phyloP scores from a whole-genome alignment of 37 sponge, comb jelly and placozoan genomes.

The Spongilla lacustris region DNA sequence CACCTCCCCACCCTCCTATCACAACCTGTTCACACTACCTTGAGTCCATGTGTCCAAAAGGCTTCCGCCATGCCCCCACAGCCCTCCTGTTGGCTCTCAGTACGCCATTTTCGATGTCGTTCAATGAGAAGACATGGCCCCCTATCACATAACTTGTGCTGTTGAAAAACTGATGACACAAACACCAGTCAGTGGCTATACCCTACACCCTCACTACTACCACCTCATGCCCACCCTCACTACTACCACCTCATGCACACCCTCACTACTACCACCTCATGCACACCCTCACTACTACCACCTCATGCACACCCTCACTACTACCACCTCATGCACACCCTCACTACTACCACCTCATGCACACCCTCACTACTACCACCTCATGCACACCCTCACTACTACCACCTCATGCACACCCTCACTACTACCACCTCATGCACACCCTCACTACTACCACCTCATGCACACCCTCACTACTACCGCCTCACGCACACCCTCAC shows the following conservation, averaged over 20 bases:
- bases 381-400: no score
- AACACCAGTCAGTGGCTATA: background rate
- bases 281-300: background rate
- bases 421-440: no score
- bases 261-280: background rate
- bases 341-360: no score
- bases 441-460: no score
- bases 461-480: no score
- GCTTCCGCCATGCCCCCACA: slow-evolving; percentile 70
- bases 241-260: background rate
- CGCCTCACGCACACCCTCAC: no score
- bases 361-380: no score
- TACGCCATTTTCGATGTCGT: slow-evolving; percentile 97
- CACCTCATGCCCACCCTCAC: no score
- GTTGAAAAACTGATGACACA: slow-evolving; percentile 79
- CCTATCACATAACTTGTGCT: slow-evolving; percentile 86
- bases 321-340: no score
- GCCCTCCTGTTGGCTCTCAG: slow-evolving; percentile 89
- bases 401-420: no score
- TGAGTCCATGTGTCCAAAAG: slow-evolving; percentile 86
- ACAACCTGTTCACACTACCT: slow-evolving; percentile 18
- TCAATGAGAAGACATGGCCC: slow-evolving; percentile 84
- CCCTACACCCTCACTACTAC: background rate
- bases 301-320: no score
- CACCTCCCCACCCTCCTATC: background rate